Evolutionary conservation across 2,113 vertebrate genomes (phyloP).

Genomic region (Neofelis nebulosa): DNA sequence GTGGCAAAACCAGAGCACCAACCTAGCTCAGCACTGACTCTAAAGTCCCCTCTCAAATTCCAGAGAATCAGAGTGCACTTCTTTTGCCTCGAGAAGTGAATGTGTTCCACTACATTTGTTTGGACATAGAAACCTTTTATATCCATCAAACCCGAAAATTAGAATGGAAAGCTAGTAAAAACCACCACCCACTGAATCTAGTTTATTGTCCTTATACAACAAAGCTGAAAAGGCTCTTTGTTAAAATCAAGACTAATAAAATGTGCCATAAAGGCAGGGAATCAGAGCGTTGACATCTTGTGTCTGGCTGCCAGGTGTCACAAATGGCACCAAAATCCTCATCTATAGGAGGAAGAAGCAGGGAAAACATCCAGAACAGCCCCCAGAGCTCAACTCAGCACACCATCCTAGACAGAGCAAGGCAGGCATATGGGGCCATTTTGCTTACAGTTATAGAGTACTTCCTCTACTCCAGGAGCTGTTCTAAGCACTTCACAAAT

Average conservation of each 20-base stretch:
- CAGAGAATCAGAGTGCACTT: background rate
- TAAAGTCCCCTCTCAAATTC: background rate
- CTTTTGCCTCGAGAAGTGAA: background rate
- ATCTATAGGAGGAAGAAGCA: background rate
- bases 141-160: slow-evolving; percentile 19
- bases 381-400: background rate
- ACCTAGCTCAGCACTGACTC: rapidly evolving
- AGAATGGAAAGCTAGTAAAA: slow-evolving; percentile 21
- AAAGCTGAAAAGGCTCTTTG: background rate
- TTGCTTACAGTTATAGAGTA: background rate
- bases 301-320: background rate
- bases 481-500: background rate
- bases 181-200: background rate
- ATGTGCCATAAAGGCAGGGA: slow-evolving; percentile 24
- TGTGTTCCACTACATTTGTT: background rate
- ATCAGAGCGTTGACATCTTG: background rate
- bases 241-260: slow-evolving; percentile 29
- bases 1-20: background rate
- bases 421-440: rapidly evolving
- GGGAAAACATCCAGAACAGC: background rate
- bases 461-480: background rate
- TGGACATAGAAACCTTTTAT: background rate
- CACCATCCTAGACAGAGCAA: background rate
- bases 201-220: slow-evolving; percentile 12
- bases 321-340: background rate